phyloP scores from a whole-genome alignment of 1,140 invertebrate species.

The Linepithema humile region DNA sequence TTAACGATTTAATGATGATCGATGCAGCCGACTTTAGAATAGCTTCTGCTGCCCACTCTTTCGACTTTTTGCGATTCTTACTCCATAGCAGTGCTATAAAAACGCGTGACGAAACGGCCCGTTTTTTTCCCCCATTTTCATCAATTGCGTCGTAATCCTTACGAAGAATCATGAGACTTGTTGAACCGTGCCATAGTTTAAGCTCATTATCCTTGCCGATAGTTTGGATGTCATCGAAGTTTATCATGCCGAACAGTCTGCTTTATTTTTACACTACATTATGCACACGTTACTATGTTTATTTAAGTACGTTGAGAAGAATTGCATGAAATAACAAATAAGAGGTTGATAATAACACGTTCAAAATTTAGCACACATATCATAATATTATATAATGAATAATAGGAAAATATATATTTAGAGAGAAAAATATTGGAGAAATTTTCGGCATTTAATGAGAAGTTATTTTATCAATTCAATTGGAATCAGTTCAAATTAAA shows the following conservation, averaged over 20 bases:
- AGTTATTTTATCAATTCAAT: constrained; percentile 20
- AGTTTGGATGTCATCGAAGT: not conserved
- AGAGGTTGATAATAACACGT: not conserved
- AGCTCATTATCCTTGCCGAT: constrained; percentile 53
- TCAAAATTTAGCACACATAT: not conserved
- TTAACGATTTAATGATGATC: constrained; percentile 11
- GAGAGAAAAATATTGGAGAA: not conserved
- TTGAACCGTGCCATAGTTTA: constrained; percentile 41
- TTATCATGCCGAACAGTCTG: not conserved
- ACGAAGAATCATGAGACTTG: constrained; percentile 40
- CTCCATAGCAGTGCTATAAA: constrained; percentile 17
- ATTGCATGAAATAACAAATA: not conserved
- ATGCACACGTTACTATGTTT: not conserved
- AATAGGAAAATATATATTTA: not conserved
- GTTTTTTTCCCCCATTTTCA: constrained; percentile 44
- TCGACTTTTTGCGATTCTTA: not conserved
- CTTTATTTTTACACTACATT: too few relatives aligned
- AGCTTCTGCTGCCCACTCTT: not conserved
- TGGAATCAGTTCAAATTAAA: constrained; percentile 38
- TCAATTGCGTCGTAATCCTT: constrained; percentile 45
- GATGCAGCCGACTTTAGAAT: not conserved
- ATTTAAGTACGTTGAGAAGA: not conserved
- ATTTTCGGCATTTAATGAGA: not conserved
- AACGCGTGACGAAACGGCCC: constrained; percentile 47
- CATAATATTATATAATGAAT: not conserved